phyloP scores from a whole-genome alignment of 2,113 vertebrate genomes.

The Vidua chalybeata region DNA sequence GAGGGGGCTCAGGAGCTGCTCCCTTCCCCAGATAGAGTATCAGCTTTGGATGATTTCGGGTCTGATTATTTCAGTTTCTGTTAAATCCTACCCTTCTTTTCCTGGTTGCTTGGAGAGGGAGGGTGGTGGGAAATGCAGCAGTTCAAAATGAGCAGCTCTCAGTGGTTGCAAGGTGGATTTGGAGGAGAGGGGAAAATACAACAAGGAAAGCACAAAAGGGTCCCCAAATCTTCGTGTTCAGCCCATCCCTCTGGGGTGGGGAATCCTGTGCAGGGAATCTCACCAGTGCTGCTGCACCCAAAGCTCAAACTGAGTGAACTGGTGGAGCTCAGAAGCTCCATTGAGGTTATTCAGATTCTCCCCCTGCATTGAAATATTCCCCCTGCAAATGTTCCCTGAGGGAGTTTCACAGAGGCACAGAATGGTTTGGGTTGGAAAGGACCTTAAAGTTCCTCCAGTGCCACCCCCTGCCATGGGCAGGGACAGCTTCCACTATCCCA shows the following conservation, averaged over 20 bases:
- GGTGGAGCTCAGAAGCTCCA: neutral
- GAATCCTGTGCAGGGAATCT: neutral
- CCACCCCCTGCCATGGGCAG: neutral
- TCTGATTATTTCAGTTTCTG: neutral
- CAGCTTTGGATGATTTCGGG: neutral
- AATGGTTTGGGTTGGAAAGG: neutral
- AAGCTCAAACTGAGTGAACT: neutral
- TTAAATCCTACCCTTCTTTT: neutral
- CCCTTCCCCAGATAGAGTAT: neutral
- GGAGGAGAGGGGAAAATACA: neutral
- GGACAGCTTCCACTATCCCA: fast-evolving
- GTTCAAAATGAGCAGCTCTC: neutral
- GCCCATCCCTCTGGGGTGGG: neutral
- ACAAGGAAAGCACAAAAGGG: neutral
- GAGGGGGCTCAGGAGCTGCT: neutral
- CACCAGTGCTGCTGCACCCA: neutral
- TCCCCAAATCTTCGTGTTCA: neutral
- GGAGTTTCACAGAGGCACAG: neutral
- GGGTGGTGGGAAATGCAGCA: neutral
- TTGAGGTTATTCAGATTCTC: neutral
- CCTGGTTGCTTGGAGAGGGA: neutral
- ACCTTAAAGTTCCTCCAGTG: fast-evolving
- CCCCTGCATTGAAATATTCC: neutral
- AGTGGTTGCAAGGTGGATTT: neutral
- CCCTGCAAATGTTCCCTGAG: neutral